These are phyloP conservation scores for Drosophila kepulauana DNA, from an alignment of 1,140 invertebrate species.

Conservation along the genomic window DNA sequence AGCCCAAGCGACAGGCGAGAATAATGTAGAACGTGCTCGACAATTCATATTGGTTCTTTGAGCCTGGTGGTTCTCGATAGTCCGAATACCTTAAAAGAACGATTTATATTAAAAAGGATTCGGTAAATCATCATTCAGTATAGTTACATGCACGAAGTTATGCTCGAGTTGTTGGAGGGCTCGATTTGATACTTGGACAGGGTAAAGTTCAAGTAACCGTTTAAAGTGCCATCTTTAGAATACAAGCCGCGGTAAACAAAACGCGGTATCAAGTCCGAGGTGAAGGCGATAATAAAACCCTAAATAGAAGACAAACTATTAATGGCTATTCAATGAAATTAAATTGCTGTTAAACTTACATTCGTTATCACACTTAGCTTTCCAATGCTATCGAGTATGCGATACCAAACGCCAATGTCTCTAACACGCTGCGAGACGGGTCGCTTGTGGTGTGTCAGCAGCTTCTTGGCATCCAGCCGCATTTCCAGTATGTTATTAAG, in stretches of 20 bases:
- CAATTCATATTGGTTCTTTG: constrained; percentile 88
- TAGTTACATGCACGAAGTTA: constrained; percentile 84
- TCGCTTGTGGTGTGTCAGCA: constrained; percentile 92
- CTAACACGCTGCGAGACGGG: constrained; percentile 93
- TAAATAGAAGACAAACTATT: constrained; percentile 83
- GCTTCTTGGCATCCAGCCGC: constrained; percentile 94
- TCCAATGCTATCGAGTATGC: constrained; percentile 95
- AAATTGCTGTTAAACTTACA: constrained; percentile 87
- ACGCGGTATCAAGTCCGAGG: constrained; percentile 98
- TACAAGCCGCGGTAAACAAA: constrained; percentile 91
- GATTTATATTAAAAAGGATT: background rate
- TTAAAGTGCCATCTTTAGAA: constrained; percentile 87
- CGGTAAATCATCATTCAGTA: background rate
- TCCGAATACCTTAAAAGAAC: constrained; percentile 86
- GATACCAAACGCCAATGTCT: constrained; percentile 97
- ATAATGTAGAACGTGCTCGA: constrained; percentile 95
- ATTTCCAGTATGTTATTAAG: constrained; percentile 96
- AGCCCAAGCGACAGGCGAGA: constrained; percentile 94
- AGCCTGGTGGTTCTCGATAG: constrained; percentile 91
- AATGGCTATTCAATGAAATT: background rate
- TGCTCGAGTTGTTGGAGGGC: constrained; percentile 85
- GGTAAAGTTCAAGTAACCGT: constrained; percentile 93
- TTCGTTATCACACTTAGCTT: constrained; percentile 97
- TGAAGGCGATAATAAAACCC: constrained; percentile 99
- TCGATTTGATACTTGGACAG: constrained; percentile 93